A percentile compares a stretch with the other conserved stretches of the same genome.
phyloP scores from a whole-genome alignment of 2,797 vertebrate genomes.

The Hafferia zeledoni region DNA sequence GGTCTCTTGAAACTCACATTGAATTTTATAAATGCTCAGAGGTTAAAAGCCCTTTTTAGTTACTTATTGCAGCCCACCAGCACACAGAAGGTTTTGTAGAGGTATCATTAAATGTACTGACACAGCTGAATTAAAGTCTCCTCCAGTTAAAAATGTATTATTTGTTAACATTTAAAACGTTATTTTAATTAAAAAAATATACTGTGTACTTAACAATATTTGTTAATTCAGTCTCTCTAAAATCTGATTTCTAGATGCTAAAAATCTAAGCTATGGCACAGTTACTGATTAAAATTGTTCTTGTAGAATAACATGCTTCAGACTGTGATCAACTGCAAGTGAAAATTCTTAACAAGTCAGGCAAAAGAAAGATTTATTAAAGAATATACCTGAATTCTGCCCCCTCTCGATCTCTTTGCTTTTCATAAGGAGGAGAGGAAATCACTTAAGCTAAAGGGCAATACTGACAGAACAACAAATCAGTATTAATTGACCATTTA shows the following conservation, averaged over 20 bases:
- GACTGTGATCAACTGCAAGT: neutral
- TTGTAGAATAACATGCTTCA: neutral
- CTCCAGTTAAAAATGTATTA: neutral
- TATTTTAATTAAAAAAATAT: neutral
- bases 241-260: neutral
- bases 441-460: conserved; percentile 24
- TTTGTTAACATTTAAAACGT: neutral
- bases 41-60: neutral
- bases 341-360: conserved; percentile 3
- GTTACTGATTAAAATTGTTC: neutral
- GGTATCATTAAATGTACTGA: neutral
- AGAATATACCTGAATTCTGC: neutral
- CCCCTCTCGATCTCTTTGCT: accelerated
- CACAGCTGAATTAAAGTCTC: neutral
- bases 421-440: neutral
- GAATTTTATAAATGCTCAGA: neutral
- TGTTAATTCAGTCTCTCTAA: neutral
- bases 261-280: neutral
- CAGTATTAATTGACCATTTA: conserved; percentile 14
- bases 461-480: neutral
- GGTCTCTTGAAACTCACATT: neutral
- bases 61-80: neutral
- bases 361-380: neutral
- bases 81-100: neutral
- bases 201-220: neutral